These are phyloP conservation scores for Andrena dorsata DNA, from an alignment of 2,888 invertebrate species.

Conservation along the genomic window DNA sequence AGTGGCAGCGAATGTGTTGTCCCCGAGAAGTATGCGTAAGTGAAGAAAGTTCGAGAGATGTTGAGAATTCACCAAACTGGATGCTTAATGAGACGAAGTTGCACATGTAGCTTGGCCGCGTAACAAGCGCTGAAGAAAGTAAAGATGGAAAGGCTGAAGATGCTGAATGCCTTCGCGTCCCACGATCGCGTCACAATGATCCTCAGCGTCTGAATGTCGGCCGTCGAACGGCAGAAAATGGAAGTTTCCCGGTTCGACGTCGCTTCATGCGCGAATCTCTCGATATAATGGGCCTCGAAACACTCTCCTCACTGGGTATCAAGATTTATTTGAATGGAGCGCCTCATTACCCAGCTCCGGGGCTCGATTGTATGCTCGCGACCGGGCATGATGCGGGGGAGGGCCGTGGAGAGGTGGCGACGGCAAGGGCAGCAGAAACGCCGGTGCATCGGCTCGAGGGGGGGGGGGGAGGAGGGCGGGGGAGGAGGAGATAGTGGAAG, in stretches of 20 bases:
- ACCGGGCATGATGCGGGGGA: conserved; percentile 67
- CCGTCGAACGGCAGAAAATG: conserved; percentile 30
- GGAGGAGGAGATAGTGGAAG: conserved; percentile 27
- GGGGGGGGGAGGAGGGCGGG: conserved; percentile 28
- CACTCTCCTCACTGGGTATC: conserved; percentile 79
- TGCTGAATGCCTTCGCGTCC: not conserved
- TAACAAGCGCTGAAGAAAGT: conserved; percentile 1
- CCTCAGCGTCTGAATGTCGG: conserved; percentile 9
- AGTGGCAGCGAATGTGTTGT: too few species aligned
- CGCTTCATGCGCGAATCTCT: conserved; percentile 58
- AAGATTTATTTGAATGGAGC: conserved; percentile 84
- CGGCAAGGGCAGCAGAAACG: conserved; percentile 49
- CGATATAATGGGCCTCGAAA: conserved; percentile 81
- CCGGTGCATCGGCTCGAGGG: conserved; percentile 45
- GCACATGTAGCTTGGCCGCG: too few species aligned
- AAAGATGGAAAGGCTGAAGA: not conserved
- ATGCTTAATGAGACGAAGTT: too few species aligned
- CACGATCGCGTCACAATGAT: not conserved
- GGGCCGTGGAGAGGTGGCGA: conserved; percentile 56
- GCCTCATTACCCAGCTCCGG: conserved; percentile 83
- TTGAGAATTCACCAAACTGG: too few species aligned
- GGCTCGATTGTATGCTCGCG: conserved; percentile 79
- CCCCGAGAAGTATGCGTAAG: too few species aligned
- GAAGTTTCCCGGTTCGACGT: conserved; percentile 60
- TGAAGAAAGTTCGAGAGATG: too few species aligned